These are phyloP conservation scores for Hermatobates lingyangjiaoensis DNA, from an alignment of 1,140 invertebrate species.

Conservation along the genomic window DNA sequence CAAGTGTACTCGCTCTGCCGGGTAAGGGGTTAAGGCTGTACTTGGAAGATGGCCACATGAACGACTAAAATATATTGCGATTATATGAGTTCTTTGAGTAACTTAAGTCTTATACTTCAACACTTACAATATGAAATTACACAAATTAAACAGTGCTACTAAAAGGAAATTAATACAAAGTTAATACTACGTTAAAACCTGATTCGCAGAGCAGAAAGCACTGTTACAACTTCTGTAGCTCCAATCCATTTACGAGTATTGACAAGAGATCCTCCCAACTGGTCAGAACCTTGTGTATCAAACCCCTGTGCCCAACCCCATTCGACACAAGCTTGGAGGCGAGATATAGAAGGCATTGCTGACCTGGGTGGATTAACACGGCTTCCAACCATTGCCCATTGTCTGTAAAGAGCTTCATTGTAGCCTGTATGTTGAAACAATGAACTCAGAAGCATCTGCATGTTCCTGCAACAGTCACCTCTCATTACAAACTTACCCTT, in stretches of 20 bases:
- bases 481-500: too few species aligned
- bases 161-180: neutral
- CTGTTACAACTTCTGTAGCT: constrained; percentile 63
- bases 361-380: constrained; percentile 30
- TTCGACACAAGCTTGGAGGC: constrained; percentile 66
- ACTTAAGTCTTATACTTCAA: too few species aligned
- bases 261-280: constrained; percentile 55
- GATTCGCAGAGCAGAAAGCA: constrained; percentile 57
- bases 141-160: neutral
- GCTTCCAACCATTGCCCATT: constrained; percentile 22
- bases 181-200: constrained; percentile 22
- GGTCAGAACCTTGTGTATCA: constrained; percentile 64
- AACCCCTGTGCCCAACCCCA: constrained; percentile 74
- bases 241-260: constrained; percentile 87
- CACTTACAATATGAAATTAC: too few species aligned
- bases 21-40: too few species aligned
- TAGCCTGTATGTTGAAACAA: constrained; percentile 53
- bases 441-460: constrained; percentile 76
- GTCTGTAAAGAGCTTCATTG: constrained; percentile 39
- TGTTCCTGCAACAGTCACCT: constrained; percentile 54
- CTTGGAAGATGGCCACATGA: too few species aligned
- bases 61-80: too few species aligned
- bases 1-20: too few species aligned
- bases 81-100: too few species aligned
- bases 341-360: constrained; percentile 64